These are phyloP conservation scores for Lagorchestes hirsutus DNA, from an alignment of 2,797 vertebrate species.

Conservation along the genomic window DNA sequence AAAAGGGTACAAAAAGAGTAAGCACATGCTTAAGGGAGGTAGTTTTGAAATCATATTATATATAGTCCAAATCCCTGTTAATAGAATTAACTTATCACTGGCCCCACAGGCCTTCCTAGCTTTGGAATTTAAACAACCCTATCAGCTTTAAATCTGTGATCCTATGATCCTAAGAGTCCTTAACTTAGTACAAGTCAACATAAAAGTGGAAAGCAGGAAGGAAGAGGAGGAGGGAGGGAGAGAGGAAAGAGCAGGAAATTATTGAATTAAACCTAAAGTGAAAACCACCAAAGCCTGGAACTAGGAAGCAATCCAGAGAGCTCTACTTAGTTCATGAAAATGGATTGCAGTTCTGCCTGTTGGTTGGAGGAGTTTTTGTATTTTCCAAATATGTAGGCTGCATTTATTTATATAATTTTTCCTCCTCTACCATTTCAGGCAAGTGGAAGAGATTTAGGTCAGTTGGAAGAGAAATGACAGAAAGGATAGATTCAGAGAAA, in stretches of 20 bases:
- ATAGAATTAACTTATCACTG: not conserved
- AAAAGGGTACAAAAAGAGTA: not conserved
- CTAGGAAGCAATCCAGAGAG: not conserved
- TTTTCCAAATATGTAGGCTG: not conserved
- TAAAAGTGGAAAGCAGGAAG: not conserved
- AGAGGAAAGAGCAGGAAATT: not conserved
- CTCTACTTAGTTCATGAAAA: not conserved
- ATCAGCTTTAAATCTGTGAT: not conserved
- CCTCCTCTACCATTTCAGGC: not conserved
- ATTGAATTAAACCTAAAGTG: not conserved
- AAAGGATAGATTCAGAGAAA: not conserved
- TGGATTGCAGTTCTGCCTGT: not conserved
- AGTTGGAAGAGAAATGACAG: not conserved
- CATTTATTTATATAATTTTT: not conserved
- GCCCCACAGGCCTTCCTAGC: not conserved
- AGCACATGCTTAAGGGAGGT: not conserved
- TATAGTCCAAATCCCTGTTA: not conserved
- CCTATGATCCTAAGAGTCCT: not conserved
- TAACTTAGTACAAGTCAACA: not conserved
- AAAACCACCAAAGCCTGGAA: not conserved
- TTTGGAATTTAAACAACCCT: not conserved
- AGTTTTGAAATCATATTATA: not conserved
- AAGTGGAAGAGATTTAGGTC: not conserved
- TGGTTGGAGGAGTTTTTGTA: not conserved
- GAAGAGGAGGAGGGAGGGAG: not conserved